These are phyloP conservation scores for Metalampra italica DNA, from an alignment of 2,888 invertebrate species.

Conservation along the genomic window DNA sequence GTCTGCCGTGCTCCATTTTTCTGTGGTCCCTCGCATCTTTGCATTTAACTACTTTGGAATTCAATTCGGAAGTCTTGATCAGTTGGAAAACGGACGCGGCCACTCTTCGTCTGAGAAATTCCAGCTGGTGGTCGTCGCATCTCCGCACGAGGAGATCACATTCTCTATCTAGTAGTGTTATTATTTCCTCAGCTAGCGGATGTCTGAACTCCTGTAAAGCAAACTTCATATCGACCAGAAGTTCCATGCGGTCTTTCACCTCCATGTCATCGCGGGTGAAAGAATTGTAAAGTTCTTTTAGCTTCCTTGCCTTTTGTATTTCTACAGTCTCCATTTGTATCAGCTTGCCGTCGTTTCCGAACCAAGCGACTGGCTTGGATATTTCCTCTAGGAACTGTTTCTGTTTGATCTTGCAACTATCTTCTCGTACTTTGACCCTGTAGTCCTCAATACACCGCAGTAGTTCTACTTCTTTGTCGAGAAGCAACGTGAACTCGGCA, in stretches of 20 bases:
- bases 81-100: constrained; percentile 75
- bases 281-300: constrained; percentile 84
- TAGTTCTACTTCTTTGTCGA: constrained; percentile 86
- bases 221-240: constrained; percentile 83
- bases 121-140: constrained; percentile 77
- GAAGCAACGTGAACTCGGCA: constrained; percentile 82
- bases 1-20: constrained; percentile 58
- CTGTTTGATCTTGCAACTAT: constrained; percentile 78
- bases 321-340: constrained; percentile 90
- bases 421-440: constrained; percentile 78
- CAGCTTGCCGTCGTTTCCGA: constrained; percentile 82
- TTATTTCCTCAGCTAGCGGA: constrained; percentile 76
- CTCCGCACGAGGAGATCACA: constrained; percentile 83
- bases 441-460: constrained; percentile 84
- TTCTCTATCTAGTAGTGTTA: constrained; percentile 83
- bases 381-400: constrained; percentile 82
- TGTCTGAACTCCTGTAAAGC: constrained; percentile 81
- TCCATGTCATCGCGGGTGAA: constrained; percentile 78
- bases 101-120: constrained; percentile 82
- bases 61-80: constrained; percentile 78
- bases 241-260: constrained; percentile 83
- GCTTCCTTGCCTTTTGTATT: constrained; percentile 87
- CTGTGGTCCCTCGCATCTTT: constrained; percentile 61
- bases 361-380: constrained; percentile 87
- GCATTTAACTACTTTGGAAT: constrained; percentile 75